Conservation (phyloP, 1,140 invertebrate genomes). For the Zaprionus ghesquierei region DNA sequence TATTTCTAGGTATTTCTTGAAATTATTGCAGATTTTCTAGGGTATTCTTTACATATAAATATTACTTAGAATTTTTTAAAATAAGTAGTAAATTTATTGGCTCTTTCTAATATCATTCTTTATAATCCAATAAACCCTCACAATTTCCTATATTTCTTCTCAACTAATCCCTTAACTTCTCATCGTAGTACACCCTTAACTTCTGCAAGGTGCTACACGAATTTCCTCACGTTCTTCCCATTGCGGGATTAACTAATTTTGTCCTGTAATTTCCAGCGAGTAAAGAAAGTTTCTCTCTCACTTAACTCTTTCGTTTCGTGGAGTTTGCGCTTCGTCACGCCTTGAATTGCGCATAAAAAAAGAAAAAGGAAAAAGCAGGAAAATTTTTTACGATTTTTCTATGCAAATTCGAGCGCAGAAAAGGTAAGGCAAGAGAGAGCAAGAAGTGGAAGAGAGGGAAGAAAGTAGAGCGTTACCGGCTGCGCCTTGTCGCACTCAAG, state of each 20-base stretch:
- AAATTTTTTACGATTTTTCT: conserved; percentile 73
- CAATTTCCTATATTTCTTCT: background rate
- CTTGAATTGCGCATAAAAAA: conserved; percentile 51
- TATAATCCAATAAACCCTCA: background rate
- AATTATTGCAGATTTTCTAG: no score
- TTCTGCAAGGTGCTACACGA: conserved; percentile 1
- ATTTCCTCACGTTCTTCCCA: conserved; percentile 48
- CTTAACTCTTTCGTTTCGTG: conserved; percentile 39
- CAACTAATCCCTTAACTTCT: background rate
- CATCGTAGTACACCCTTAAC: background rate
- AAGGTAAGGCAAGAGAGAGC: background rate
- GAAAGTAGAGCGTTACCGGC: background rate
- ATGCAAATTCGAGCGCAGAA: conserved; percentile 56
- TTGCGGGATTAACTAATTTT: conserved; percentile 56
- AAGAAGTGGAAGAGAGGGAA: background rate
- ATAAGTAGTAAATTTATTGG: no score
- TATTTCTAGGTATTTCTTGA: background rate
- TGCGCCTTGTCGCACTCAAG: conserved; percentile 3
- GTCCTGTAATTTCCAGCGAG: conserved; percentile 32
- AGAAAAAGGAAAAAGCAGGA: conserved; percentile 22
- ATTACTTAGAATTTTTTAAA: no score
- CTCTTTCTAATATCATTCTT: background rate
- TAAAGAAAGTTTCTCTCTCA: conserved; percentile 11
- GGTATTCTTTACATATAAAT: no score
- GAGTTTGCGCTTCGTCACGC: conserved; percentile 56